Evolutionary conservation across 2,888 invertebrate genomes (phyloP).

Genomic region (Melieria crassipennis): DNA sequence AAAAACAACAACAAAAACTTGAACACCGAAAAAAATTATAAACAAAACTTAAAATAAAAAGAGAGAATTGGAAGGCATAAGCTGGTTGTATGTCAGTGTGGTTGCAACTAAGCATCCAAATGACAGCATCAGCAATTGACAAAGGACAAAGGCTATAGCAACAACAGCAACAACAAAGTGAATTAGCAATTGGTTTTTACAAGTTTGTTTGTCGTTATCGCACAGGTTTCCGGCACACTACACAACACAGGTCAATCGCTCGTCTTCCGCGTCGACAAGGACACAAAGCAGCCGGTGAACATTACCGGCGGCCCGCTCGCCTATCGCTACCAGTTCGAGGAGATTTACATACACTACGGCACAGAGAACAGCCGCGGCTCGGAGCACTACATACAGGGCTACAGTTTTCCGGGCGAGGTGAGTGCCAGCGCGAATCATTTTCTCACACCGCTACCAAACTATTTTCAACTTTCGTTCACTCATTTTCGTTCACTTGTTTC

Average conservation of each 20-base stretch:
- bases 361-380: constrained; percentile 90
- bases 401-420: constrained; percentile 97
- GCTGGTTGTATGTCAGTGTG: neutral
- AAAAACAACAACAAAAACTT: constrained; percentile 12
- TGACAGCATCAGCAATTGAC: neutral
- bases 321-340: constrained; percentile 94
- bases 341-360: constrained; percentile 96
- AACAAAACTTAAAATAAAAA: neutral
- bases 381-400: constrained; percentile 94
- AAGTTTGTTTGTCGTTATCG: constrained; percentile 34
- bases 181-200: neutral
- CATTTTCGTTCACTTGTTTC: constrained; percentile 3
- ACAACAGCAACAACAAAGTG: neutral
- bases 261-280: constrained; percentile 90
- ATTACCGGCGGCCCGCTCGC: constrained; percentile 96
- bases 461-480: neutral
- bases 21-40: neutral
- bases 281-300: constrained; percentile 90
- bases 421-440: constrained; percentile 56
- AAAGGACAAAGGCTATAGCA: neutral
- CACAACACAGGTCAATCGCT: constrained; percentile 95
- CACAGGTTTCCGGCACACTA: constrained; percentile 86
- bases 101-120: constrained; percentile 4
- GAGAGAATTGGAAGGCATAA: constrained; percentile 12
- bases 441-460: constrained; percentile 9